phyloP scores from a whole-genome alignment of 1,140 invertebrate genomes.

The Onthophagus taurus region DNA sequence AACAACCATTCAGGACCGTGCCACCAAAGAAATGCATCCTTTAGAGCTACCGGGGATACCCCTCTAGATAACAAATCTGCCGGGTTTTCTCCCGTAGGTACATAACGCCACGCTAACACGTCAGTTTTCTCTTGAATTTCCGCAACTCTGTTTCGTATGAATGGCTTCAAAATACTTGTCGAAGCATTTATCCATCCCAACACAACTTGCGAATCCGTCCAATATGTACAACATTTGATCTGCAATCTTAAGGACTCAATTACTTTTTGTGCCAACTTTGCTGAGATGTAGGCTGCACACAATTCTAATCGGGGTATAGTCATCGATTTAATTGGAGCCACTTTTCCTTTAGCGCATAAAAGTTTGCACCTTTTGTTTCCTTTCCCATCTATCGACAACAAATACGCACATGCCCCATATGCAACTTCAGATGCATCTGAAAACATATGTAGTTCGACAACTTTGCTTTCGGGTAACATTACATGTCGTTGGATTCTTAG shows the following conservation, averaged over 20 bases:
- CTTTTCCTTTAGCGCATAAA: slow-evolving; percentile 26
- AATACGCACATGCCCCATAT: slow-evolving; percentile 36
- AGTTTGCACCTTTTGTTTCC: slow-evolving; percentile 11
- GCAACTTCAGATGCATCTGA: slow-evolving; percentile 32
- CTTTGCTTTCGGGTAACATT: neutral
- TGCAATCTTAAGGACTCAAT: slow-evolving; percentile 7
- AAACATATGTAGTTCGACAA: slow-evolving; percentile 30
- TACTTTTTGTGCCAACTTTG: slow-evolving; percentile 19
- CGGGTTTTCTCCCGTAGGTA: slow-evolving; percentile 13
- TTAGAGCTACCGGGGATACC: neutral
- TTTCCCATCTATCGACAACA: slow-evolving; percentile 8
- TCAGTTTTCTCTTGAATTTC: slow-evolving; percentile 26
- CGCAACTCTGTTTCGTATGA: slow-evolving; percentile 33
- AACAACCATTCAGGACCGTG: neutral
- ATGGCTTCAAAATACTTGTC: slow-evolving; percentile 29
- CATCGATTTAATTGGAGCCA: slow-evolving; percentile 29
- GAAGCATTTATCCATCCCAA: slow-evolving; percentile 23
- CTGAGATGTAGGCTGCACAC: slow-evolving; percentile 28
- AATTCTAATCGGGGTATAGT: slow-evolving; percentile 31
- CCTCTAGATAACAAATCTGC: slow-evolving; percentile 7
- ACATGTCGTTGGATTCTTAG: neutral
- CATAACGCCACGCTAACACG: slow-evolving; percentile 22
- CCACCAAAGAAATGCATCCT: slow-evolving; percentile 1
- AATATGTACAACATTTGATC: slow-evolving; percentile 12
- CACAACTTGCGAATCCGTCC: slow-evolving; percentile 24